A percentile compares a stretch with the other conserved stretches of the same genome.
Conservation (phyloP, 1,140 invertebrate species). For the fruit fly (Drosophila melanogaster) region DNA sequence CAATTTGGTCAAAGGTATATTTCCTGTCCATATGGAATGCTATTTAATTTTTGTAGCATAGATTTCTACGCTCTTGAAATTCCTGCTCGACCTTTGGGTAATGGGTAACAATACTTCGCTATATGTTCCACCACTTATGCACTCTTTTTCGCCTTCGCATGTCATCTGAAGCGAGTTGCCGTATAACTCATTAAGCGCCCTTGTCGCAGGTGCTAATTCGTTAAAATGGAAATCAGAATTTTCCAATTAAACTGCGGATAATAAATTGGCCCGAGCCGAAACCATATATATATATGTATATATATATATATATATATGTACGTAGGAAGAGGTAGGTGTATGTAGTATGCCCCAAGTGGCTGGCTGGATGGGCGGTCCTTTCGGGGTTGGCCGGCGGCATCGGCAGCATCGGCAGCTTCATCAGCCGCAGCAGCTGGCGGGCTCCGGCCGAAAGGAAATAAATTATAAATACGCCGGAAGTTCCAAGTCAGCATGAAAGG, state of each 20-base stretch:
- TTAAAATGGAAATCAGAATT: conserved; percentile 84
- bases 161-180: conserved; percentile 61
- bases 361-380: neutral
- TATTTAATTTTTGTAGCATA: conserved; percentile 13
- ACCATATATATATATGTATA: conserved; percentile 17
- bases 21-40: neutral
- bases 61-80: neutral
- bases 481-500: conserved; percentile 80
- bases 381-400: conserved; percentile 50
- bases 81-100: neutral
- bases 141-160: conserved; percentile 32
- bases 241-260: conserved; percentile 82
- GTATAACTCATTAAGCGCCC: conserved; percentile 80
- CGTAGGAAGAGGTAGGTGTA: too few species aligned
- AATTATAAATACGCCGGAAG: conserved; percentile 82
- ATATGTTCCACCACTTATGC: conserved; percentile 1
- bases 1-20: neutral
- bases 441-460: conserved; percentile 68
- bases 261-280: conserved; percentile 72
- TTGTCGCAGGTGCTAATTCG: conserved; percentile 83
- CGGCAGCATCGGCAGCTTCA: neutral
- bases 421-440: conserved; percentile 46
- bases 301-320: conserved; percentile 13
- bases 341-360: too few species aligned
- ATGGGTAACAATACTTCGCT: conserved; percentile 1